Evolutionary conservation across 2,113 vertebrate genomes (phyloP), one percentile per base, ranked within the genome.

Genomic region (Rhinogobius similis): DNA sequence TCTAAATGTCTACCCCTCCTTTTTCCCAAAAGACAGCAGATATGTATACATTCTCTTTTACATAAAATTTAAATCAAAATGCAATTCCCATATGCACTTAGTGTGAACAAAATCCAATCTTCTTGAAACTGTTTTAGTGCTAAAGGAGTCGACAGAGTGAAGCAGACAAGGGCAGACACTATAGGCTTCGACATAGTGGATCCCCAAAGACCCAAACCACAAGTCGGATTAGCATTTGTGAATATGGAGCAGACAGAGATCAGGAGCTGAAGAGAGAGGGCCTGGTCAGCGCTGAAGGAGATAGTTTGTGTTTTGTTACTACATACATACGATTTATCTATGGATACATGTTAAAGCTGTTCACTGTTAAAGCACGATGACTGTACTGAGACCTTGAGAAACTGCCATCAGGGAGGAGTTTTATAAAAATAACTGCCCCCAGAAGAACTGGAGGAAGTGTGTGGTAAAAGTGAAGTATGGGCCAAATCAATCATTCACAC

Each of bases 191-290:
- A 18, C 26, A 11, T 0, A 0, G 52, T 3, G 23, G 39, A 43
- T 74, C 43, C 69, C 56, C 46, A 62, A 18, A 16, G 23, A 67
- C 56, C 48, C 29, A 23, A 36, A 13, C 39, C 1, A 10, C 12
- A 13, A 53, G 38, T 2, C 21, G 41, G 4, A 82, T 89, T 90
- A 81, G 77, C 81, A 88, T 87, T 65, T 18, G 86, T 91, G 68
- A 88, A 88, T 86, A 89, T 91, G 72, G 62, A 73, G 68, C 78
- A 41, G 55, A 18, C 18, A 46, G 69, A 59, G 53, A 14, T 1
- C 10, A 27, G 24, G 32, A 36, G 32, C 32, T 36, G 32, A 36
- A 36, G 32, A 36, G n/a, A 36, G 32, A 36, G 32, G 5, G 27
- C 27, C 27, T 4, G 56, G 56, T 59, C 56, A 32, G 16, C 3